Base-by-base conservation (phyloP, 2,113 vertebrate species). In the Chinchilla lanigera region DNA sequence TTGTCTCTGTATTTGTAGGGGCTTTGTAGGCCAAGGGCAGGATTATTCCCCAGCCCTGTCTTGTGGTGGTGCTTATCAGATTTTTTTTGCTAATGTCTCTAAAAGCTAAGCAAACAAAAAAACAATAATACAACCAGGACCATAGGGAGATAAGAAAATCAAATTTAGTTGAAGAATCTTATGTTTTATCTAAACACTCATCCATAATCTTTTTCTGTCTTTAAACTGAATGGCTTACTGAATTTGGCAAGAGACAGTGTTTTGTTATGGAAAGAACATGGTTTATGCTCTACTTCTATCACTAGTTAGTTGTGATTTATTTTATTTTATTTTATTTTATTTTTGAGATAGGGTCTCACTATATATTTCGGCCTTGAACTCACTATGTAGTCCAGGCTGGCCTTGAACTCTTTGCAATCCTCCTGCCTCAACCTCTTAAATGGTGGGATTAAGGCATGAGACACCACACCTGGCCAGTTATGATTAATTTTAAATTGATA, bases 151-250 rank as follows among this genome's bases (percentile, higher is more conserved):
- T 41, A 82, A 93, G 30, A 71, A 13, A n/a, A 16, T 89, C 33
- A 60, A 30, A 78, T 84, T 83, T 94, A 54, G 47, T 93, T 96
- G 20, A 89, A 86, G 56, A 84, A 11, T 65, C 14, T 85, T 17
- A 22, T 60, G 28, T 86, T 96, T 80, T 92, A 84, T 77, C 17
- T 88, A 84, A 95, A 73, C n/a, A 80, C 67, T 89, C 35, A 30
- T 47, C 11, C 4, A 7, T 41, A 38, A 38, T 85, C 17, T 96
- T 71, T 89, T 33, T 96, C 33, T 87, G 8, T 73, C 47, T 90
- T 86, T 73, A 78, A 86, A 6, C 13, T 17, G n/a, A 16, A n/a
- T 81, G 52, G 19, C 80, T 95, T 87, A 75, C 35, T 77, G 63
- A 92, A 54, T 84, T 88, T 92, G 86, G 58, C 0, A 7, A 78